phyloP scores from a whole-genome alignment of 1,140 invertebrate species.

The Drosophila paulistorum region DNA sequence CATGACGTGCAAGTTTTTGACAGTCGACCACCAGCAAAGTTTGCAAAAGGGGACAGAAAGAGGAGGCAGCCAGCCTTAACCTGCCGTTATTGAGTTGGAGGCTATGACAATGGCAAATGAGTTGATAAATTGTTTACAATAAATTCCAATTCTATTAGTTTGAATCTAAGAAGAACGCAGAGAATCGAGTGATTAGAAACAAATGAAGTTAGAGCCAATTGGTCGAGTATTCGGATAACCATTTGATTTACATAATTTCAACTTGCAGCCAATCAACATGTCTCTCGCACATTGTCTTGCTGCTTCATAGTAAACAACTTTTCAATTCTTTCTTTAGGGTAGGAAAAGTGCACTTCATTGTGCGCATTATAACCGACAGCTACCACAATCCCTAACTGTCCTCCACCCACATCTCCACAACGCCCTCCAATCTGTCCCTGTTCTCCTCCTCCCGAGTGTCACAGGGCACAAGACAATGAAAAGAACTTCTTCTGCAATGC shows the following conservation, averaged over 20 bases:
- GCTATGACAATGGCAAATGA: slow-evolving; percentile 11
- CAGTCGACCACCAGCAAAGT: slow-evolving; percentile 16
- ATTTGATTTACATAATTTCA: background rate
- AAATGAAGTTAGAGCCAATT: no score
- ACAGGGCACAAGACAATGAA: slow-evolving; percentile 67
- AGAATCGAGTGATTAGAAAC: background rate
- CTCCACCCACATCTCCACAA: background rate
- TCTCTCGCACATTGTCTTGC: background rate
- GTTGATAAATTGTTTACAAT: slow-evolving; percentile 21
- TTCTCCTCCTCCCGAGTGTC: slow-evolving; percentile 47
- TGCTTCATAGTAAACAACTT: slow-evolving; percentile 61
- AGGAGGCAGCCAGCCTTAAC: slow-evolving; percentile 8
- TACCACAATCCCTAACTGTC: slow-evolving; percentile 26
- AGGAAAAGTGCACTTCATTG: slow-evolving; percentile 82
- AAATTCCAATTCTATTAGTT: slow-evolving; percentile 9
- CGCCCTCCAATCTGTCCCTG: slow-evolving; percentile 1
- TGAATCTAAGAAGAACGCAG: background rate
- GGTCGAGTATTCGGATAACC: background rate
- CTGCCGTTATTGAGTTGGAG: slow-evolving; percentile 17
- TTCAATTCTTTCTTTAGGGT: slow-evolving; percentile 73
- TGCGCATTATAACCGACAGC: slow-evolving; percentile 77
- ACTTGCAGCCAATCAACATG: background rate
- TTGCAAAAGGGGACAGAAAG: background rate
- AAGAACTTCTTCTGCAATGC: slow-evolving; percentile 55
- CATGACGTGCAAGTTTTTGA: slow-evolving; percentile 19